phyloP scores from a whole-genome alignment of 2,797 vertebrate genomes.

The Astyanax mexicanus region DNA sequence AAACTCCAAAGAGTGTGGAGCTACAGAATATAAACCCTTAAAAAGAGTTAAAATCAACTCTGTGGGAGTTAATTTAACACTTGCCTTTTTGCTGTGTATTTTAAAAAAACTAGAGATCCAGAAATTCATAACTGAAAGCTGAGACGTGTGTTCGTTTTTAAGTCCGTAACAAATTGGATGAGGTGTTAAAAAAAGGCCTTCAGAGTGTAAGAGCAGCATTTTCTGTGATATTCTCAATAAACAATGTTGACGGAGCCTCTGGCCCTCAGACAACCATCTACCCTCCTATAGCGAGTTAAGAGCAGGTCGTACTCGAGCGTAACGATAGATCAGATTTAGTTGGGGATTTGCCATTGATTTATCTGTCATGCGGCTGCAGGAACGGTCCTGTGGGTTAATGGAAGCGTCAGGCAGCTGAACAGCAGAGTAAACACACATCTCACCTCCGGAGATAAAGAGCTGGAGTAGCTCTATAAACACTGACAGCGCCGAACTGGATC shows the following conservation, averaged over 20 bases:
- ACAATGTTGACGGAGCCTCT: not conserved
- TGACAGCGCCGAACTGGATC: not conserved
- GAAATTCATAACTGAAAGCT: no score
- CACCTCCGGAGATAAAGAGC: conserved; percentile 13
- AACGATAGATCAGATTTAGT: not conserved
- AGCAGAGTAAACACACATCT: not conserved
- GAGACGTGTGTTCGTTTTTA: no score
- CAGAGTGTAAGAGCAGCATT: not conserved
- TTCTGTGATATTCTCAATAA: not conserved
- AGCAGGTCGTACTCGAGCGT: not conserved
- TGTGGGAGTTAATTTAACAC: no score
- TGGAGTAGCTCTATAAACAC: not conserved
- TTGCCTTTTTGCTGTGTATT: no score
- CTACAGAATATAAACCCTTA: no score
- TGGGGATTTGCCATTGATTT: conserved; percentile 28
- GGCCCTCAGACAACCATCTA: not conserved
- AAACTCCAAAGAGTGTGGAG: no score
- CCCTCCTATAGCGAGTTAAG: not conserved
- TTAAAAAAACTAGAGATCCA: no score
- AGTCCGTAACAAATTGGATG: no score
- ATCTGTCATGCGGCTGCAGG: conserved; percentile 12
- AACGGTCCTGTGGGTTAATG: conserved; percentile 7
- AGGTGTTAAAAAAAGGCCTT: no score
- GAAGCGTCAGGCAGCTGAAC: conserved; percentile 18
- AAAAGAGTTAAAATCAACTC: no score